Percentiles rank a stretch among this genome's conserved stretches.
phyloP scores from a whole-genome alignment of 2,888 invertebrate genomes.

The Agriopis leucophaearia region DNA sequence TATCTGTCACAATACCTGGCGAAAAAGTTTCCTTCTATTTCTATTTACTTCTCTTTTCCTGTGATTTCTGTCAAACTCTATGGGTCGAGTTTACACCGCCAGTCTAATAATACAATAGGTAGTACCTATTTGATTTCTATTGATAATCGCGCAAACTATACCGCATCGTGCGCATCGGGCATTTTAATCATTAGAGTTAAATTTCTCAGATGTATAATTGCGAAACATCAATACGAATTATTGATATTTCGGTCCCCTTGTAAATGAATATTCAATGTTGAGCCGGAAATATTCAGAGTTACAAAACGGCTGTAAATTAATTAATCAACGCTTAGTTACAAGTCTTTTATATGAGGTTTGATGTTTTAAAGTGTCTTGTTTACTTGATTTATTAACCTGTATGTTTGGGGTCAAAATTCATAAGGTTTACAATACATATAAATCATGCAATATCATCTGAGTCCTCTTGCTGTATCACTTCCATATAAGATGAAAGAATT shows the following conservation, averaged over 20 bases:
- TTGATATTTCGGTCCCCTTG: background rate
- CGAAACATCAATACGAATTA: too few species aligned
- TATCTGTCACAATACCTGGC: too few species aligned
- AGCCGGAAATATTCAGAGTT: constrained; percentile 22
- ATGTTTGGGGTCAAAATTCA: constrained; percentile 11
- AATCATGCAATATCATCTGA: background rate
- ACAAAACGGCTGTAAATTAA: constrained; percentile 38
- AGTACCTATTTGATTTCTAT: too few species aligned
- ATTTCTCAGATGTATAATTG: background rate
- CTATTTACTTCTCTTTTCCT: too few species aligned
- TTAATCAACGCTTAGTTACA: constrained; percentile 36
- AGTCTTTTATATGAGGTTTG: constrained; percentile 31
- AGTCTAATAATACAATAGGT: too few species aligned
- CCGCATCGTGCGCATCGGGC: too few species aligned
- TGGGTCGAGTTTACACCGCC: too few species aligned
- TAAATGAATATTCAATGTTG: constrained; percentile 33
- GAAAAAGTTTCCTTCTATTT: too few species aligned
- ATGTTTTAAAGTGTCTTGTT: constrained; percentile 34
- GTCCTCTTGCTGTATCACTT: too few species aligned
- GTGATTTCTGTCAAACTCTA: background rate
- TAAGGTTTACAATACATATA: background rate
- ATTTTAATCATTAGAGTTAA: too few species aligned
- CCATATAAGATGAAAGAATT: too few species aligned
- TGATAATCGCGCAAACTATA: too few species aligned
- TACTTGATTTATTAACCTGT: constrained; percentile 29